Evolutionary conservation across 2,888 invertebrate genomes (phyloP).

Genomic region (Athalia cordata): DNA sequence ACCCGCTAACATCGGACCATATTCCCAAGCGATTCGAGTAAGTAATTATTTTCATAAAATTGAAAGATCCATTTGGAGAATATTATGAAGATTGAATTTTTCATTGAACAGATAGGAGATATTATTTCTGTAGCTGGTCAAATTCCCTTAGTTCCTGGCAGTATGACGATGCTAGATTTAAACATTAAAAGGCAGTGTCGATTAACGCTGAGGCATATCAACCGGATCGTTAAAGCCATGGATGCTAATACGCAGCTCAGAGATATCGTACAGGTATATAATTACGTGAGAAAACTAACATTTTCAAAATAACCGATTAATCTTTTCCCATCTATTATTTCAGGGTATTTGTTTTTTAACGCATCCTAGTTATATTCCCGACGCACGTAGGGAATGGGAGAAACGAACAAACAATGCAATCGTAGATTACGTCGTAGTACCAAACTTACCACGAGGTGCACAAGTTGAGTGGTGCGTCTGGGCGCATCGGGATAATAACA

Average conservation of each 20-base stretch:
- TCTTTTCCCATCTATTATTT: neutral
- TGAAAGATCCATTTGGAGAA: no score
- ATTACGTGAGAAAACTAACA: neutral
- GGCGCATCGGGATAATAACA: conserved; percentile 91
- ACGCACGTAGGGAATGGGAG: conserved; percentile 88
- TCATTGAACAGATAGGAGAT: conserved; percentile 81
- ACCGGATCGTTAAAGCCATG: conserved; percentile 87
- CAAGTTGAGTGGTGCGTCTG: conserved; percentile 95
- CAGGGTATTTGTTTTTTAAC: conserved; percentile 92
- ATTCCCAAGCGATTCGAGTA: conserved; percentile 93
- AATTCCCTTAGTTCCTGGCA: conserved; percentile 91
- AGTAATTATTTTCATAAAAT: conserved; percentile 55
- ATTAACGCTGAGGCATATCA: conserved; percentile 88
- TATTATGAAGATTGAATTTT: neutral
- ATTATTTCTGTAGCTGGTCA: conserved; percentile 93
- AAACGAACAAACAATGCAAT: conserved; percentile 90
- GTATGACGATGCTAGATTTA: conserved; percentile 83
- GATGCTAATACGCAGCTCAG: conserved; percentile 86
- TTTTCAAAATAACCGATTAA: neutral
- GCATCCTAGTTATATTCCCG: conserved; percentile 80
- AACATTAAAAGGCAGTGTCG: conserved; percentile 89
- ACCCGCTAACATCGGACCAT: conserved; percentile 97
- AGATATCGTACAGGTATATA: conserved; percentile 84
- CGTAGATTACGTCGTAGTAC: conserved; percentile 90
- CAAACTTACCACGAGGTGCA: conserved; percentile 86